phyloP scores from a whole-genome alignment of 92 coral and sea anemone species.

The Heteractis magnifica region DNA sequence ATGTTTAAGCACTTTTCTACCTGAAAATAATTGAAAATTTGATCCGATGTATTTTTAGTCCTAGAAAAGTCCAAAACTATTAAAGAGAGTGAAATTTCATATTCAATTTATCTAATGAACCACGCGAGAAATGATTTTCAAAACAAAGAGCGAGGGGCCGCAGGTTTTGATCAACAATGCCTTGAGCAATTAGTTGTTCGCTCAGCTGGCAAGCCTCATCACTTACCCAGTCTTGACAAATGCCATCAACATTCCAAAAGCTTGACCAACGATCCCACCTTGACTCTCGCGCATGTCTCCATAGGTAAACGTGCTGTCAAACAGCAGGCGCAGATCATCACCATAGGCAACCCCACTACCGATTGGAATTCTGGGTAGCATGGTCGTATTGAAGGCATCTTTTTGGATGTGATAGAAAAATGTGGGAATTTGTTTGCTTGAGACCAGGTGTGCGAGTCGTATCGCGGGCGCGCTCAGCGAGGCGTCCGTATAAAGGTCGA shows the following conservation, averaged over 20 bases:
- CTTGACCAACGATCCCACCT: not conserved
- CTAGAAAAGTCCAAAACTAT: too few species aligned
- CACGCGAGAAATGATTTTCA: too few species aligned
- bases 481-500: slow-evolving; percentile 23
- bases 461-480: slow-evolving; percentile 29
- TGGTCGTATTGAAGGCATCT: not conserved
- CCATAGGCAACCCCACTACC: slow-evolving; percentile 21
- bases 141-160: too few species aligned
- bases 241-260: slow-evolving; percentile 22
- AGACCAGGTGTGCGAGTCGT: slow-evolving; percentile 20
- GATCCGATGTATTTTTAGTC: too few species aligned
- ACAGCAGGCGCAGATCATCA: slow-evolving; percentile 31
- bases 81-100: too few species aligned
- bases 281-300: slow-evolving; percentile 7
- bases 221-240: slow-evolving; percentile 35
- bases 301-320: slow-evolving; percentile 13
- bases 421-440: not conserved
- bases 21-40: too few species aligned
- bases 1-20: too few species aligned
- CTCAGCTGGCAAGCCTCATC: too few species aligned
- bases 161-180: not conserved
- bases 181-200: not conserved
- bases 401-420: slow-evolving; percentile 26
- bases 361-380: not conserved
- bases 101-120: too few species aligned